Conservation (phyloP, 2,113 vertebrate species). For the Sciurus niger region DNA sequence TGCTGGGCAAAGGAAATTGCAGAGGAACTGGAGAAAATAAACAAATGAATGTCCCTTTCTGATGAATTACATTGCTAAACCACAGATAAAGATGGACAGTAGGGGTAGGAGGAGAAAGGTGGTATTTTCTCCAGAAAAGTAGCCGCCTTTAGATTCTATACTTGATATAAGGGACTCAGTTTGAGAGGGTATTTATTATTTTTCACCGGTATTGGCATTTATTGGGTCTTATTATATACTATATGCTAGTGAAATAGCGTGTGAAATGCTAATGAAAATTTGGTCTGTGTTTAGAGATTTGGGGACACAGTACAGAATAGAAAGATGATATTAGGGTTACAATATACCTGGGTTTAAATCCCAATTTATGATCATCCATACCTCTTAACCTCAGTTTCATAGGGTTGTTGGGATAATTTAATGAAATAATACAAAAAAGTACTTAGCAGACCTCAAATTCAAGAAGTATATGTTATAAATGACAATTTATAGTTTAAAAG, state of each 20-base stretch:
- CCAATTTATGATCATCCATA: background rate
- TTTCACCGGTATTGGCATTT: background rate
- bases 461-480: background rate
- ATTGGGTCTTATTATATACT: background rate
- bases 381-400: background rate
- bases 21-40: background rate
- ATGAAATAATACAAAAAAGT: background rate
- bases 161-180: background rate
- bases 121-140: conserved; percentile 40
- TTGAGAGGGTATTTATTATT: background rate
- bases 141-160: background rate
- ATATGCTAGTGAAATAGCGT: background rate
- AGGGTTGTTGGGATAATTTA: background rate
- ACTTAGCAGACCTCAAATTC: background rate
- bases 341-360: background rate
- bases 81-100: background rate
- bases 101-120: background rate
- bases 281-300: background rate
- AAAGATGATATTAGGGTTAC: background rate
- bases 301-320: background rate
- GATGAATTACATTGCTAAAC: background rate
- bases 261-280: background rate
- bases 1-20: conserved; percentile 11
- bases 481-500: background rate
- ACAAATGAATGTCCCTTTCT: conserved; percentile 1